Conservation (phyloP, 2,888 invertebrate genomes). For the Apomyelois bistriatella region DNA sequence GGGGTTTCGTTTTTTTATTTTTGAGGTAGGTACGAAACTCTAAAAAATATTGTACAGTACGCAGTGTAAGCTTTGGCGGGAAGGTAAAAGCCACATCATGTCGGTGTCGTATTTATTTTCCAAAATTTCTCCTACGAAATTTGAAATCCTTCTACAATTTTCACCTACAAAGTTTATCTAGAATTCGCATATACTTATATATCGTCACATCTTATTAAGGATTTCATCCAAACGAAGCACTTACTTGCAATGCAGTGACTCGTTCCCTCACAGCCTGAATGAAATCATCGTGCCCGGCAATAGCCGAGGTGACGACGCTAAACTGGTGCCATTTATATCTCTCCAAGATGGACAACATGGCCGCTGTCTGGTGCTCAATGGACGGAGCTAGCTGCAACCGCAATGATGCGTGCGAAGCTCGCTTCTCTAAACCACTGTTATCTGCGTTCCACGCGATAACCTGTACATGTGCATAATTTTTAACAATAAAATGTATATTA, state of each 20-base stretch:
- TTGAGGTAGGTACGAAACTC: no score
- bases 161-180: no score
- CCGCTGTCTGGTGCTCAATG: constrained; percentile 96
- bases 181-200: no score
- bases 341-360: constrained; percentile 96
- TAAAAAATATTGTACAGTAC: no score
- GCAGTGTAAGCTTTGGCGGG: no score
- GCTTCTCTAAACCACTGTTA: constrained; percentile 91
- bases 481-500: neutral
- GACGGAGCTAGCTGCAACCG: constrained; percentile 97
- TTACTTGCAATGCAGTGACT: constrained; percentile 89
- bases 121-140: no score
- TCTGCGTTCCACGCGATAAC: constrained; percentile 99
- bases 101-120: no score
- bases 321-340: constrained; percentile 98
- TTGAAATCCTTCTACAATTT: no score
- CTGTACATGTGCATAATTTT: constrained; percentile 25
- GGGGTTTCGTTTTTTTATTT: no score
- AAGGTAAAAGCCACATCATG: no score
- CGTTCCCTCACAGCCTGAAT: constrained; percentile 95
- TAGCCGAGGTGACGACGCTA: constrained; percentile 95
- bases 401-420: constrained; percentile 92
- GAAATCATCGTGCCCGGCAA: constrained; percentile 97
- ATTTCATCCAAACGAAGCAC: constrained; percentile 13
- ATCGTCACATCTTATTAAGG: no score